phyloP scores from a whole-genome alignment of 2,113 vertebrate genomes.

The Sylvilagus bachmani region DNA sequence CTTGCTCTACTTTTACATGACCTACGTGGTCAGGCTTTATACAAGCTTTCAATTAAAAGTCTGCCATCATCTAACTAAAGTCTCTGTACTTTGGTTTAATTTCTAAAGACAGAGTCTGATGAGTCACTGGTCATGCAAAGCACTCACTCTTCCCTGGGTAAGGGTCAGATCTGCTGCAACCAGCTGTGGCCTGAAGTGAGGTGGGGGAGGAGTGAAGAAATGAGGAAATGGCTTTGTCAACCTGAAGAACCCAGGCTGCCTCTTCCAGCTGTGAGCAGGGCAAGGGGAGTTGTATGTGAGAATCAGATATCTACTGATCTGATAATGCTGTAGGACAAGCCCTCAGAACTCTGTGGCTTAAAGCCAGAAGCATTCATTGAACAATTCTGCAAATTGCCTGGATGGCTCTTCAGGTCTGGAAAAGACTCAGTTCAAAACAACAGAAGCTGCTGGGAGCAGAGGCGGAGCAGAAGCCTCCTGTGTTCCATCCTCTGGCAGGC shows the following conservation, averaged over 20 bases:
- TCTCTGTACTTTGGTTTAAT: background rate
- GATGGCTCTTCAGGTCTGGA: background rate
- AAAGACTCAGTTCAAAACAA: background rate
- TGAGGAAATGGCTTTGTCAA: background rate
- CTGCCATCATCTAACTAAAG: constrained; percentile 4
- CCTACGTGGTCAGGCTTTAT: background rate
- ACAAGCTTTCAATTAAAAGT: background rate
- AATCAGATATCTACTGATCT: background rate
- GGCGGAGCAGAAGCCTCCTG: background rate
- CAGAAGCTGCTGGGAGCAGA: background rate
- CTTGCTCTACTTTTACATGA: background rate
- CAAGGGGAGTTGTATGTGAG: background rate
- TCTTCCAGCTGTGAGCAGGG: background rate
- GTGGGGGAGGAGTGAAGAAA: background rate
- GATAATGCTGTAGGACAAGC: background rate
- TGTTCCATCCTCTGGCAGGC: background rate
- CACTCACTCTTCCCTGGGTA: background rate
- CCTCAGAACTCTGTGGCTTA: background rate
- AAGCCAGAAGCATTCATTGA: background rate
- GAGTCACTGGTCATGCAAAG: background rate
- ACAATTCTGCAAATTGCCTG: background rate
- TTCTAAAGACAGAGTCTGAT: constrained; percentile 35
- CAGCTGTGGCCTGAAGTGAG: background rate
- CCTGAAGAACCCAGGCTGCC: background rate
- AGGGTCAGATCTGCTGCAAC: background rate